These are phyloP conservation scores for Zeuzera pyrina DNA, from an alignment of 2,888 invertebrate species.

Conservation along the genomic window DNA sequence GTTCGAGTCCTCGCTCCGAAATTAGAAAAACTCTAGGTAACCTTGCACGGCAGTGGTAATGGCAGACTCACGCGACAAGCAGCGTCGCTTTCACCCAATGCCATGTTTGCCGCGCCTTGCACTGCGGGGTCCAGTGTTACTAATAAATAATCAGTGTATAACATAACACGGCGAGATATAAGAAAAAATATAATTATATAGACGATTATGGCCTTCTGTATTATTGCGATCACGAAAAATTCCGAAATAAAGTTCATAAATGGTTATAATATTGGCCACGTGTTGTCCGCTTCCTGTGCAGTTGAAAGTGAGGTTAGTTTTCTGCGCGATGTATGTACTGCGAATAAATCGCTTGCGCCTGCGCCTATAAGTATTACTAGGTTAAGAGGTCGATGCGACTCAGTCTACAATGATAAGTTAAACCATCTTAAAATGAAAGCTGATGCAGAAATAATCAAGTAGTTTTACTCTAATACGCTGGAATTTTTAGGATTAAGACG, in stretches of 20 bases:
- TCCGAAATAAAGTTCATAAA: too few species aligned
- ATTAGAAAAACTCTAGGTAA: conserved; percentile 65
- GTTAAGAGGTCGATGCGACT: conserved; percentile 45
- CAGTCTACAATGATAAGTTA: too few species aligned
- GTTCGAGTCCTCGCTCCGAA: conserved; percentile 51
- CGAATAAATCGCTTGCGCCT: conserved; percentile 31
- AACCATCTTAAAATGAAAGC: too few species aligned
- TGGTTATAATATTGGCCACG: conserved; percentile 6
- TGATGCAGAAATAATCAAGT: too few species aligned
- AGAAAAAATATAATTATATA: too few species aligned
- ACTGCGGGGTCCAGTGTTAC: conserved; percentile 39
- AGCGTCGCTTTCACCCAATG: conserved; percentile 53
- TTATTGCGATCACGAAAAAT: too few species aligned
- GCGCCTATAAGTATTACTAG: conserved; percentile 37
- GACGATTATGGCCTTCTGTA: too few species aligned
- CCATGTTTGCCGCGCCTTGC: conserved; percentile 36
- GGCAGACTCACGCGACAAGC: conserved; percentile 50
- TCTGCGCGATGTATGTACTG: conserved; percentile 38
- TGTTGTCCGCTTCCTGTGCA: too few species aligned
- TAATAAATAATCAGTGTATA: too few species aligned
- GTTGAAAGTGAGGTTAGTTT: conserved; percentile 54
- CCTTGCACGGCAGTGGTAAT: conserved; percentile 54
- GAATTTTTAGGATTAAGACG: too few species aligned
- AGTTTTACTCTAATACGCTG: too few species aligned
- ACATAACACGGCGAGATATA: too few species aligned